Base-by-base conservation (phyloP, 1,140 invertebrate species). In the Bradysia coprophila region DNA sequence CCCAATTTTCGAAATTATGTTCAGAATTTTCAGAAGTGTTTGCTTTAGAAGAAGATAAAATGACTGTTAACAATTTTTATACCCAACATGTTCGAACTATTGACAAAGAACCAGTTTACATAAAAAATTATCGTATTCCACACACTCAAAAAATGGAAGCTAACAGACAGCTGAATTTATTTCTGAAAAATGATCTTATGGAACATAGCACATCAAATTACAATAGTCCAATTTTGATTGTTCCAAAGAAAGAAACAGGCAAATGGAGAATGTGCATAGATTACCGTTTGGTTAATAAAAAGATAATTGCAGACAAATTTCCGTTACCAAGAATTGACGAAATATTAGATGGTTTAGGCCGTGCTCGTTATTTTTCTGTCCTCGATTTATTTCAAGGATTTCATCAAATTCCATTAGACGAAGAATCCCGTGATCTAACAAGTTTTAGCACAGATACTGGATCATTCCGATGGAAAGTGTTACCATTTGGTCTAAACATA, bases 281-380 rank as follows among this genome's bases (percentile, higher is more conserved):
- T 41, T 50, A 41, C 40, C 34, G 45, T 13, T 18, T 21, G 47
- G 19, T 43, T 41, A 40, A 42, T 21, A 21, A 42, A 4, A 32
- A 44, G 33, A 42, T 16, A 32, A 24, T 31, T 28, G 5, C 16
- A 40, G 32, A 41, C 11, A 28, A 9, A 15, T 69, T 56, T 49
- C 66, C 66, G 0, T 42, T 71, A 3, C 66, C 66, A 5, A 49
- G 54, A 8, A 59, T 69, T 6, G 54, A 57, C 18, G 54, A 64
- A 5, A 49, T 50, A 6, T 42, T 72, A n/a, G 48, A 58, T 38
- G 28, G 38, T 6, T 42, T 70, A 34, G 48, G 46, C 1, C 48
- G 49, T 8, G 40, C 48, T 6, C 48, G 46, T 28, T 58, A 48
- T 28, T 66, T 68, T 42, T 48, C 51, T 3, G 50, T 51, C 1